Percentiles rank a stretch among this genome's conserved stretches.
These are phyloP conservation scores for Eueides isabella DNA, from an alignment of 1,140 invertebrate genomes.

Conservation along the genomic window DNA sequence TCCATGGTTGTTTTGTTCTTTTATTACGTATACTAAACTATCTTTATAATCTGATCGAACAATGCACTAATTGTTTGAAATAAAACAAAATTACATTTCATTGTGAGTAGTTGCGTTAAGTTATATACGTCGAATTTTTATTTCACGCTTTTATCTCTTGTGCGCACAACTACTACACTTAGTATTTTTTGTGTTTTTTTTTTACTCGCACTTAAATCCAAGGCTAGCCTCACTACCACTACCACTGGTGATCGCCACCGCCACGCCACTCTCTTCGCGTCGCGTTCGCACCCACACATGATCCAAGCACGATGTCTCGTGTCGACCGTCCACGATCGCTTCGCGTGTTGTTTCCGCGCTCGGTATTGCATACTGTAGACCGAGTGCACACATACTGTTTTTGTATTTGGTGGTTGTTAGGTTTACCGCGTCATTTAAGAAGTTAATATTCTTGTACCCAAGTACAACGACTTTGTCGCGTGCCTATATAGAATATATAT, in stretches of 20 bases:
- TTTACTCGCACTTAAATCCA: too few species aligned
- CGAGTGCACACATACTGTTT: too few species aligned
- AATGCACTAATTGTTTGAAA: slow-evolving; percentile 27
- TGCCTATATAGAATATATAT: too few species aligned
- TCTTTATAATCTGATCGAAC: slow-evolving; percentile 27
- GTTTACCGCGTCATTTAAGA: too few species aligned
- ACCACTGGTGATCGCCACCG: slow-evolving; percentile 30
- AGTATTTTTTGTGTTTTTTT: too few species aligned
- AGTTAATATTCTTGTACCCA: too few species aligned
- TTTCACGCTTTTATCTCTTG: slow-evolving; percentile 3
- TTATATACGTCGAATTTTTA: slow-evolving; percentile 33
- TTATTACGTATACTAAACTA: slow-evolving; percentile 24
- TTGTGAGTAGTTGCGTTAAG: slow-evolving; percentile 24
- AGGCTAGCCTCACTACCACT: not conserved
- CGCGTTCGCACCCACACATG: slow-evolving; percentile 46
- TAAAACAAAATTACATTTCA: slow-evolving; percentile 37
- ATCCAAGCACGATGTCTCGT: slow-evolving; percentile 40
- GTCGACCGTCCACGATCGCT: slow-evolving; percentile 19
- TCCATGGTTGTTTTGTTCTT: slow-evolving; percentile 37
- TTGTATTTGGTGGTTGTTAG: too few species aligned
- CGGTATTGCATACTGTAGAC: too few species aligned
- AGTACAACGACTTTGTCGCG: too few species aligned
- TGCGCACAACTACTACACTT: too few species aligned
- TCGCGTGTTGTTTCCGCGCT: too few species aligned
- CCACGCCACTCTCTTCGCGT: not conserved